These are phyloP conservation scores for Tapera naevia DNA, from an alignment of 2,797 vertebrate genomes.

Conservation along the genomic window DNA sequence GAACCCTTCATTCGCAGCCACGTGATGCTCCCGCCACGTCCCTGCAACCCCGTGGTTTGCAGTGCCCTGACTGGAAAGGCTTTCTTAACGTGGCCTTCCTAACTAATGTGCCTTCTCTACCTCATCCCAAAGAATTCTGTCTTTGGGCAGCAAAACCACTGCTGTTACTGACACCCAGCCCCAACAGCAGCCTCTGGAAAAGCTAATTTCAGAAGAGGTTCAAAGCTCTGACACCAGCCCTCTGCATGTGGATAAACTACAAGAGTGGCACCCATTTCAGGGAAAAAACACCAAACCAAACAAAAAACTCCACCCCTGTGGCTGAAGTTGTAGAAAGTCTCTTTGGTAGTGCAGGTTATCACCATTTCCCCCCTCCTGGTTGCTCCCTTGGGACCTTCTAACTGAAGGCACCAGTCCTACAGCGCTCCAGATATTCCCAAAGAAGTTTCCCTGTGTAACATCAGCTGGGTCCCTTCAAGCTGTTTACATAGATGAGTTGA, in stretches of 20 bases:
- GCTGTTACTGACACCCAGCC: not conserved
- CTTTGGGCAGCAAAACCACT: not conserved
- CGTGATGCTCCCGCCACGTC: fast-evolving
- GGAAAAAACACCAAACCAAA: not conserved
- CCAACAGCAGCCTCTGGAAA: too few species aligned
- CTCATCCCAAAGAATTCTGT: not conserved
- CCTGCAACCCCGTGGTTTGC: not conserved
- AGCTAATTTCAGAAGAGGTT: not conserved
- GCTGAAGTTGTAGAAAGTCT: not conserved
- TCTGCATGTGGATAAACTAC: not conserved
- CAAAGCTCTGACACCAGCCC: not conserved
- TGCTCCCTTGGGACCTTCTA: not conserved
- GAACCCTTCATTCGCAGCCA: not conserved
- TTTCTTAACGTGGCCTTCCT: not conserved
- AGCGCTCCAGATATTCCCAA: not conserved
- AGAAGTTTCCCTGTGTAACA: not conserved
- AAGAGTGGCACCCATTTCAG: not conserved
- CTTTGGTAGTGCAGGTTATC: not conserved
- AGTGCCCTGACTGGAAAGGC: not conserved
- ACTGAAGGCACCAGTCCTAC: not conserved
- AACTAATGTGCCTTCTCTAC: not conserved
- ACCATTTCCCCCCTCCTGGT: not conserved
- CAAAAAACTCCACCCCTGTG: not conserved
- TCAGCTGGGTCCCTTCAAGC: not conserved
- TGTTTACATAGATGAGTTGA: not conserved